Base-by-base conservation (phyloP, 1,140 invertebrate species). In the Plectrocnemia conspersa region DNA sequence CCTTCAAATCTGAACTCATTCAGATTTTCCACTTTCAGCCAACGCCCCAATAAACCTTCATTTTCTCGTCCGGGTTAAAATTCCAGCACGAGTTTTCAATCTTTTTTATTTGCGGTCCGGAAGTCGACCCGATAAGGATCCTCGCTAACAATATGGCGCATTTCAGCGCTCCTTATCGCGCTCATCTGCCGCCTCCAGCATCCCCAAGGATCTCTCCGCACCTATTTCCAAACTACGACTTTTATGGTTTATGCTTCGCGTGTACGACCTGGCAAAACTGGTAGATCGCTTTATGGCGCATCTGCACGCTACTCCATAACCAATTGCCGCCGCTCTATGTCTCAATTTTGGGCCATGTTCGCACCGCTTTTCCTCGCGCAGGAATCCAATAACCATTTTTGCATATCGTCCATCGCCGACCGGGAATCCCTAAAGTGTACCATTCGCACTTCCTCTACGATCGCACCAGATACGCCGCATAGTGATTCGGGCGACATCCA, bases 251-350 rank as follows among this genome's bases (percentile, higher is more conserved):
- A 47, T 47, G 22, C 21, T 24, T 15, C 22, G 13, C 10, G 27
- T 15, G 44, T 47, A 47, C 27, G 44, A 44, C 40, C 40, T 19
- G 15, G 40, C 40, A 44, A 44, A n/a, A 44, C 40, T 44, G 40
- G 44, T 18, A 47, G 44, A 15, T 47, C 19, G 44, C 22, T 47
- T 47, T 47, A 47, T 47, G 24, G 44, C 44, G 27, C 27, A 22
- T 47, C 22, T 27, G 24, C 24, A 47, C 27, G 23, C 44, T 24
- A 47, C 44, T 47, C 27, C 44, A 47, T 47, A 47, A 47, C 44
- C 44, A 47, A 47, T 47, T 47, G 44, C 44, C 27, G 19, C 15
- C 21, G 44, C 13, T 47, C 44, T 47, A 47, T 29, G 44, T 47
- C 44, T 47, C 44, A 47, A 47, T 47, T 47, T 29, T 29, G 44